These are phyloP conservation scores for Falco novaeseelandiae DNA, from an alignment of 2,797 vertebrate species.

Conservation along the genomic window DNA sequence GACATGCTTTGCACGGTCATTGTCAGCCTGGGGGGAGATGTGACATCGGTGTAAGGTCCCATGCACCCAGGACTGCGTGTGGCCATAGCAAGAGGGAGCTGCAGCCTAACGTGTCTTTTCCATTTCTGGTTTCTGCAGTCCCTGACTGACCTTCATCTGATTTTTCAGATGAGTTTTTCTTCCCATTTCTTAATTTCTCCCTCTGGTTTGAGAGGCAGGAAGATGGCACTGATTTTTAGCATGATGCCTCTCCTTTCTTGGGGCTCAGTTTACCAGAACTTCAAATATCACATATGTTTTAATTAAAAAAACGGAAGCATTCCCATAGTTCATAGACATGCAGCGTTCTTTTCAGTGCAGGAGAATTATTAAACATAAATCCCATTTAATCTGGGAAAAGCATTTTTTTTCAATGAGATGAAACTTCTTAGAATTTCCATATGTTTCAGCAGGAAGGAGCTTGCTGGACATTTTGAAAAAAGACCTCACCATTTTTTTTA, in stretches of 20 bases:
- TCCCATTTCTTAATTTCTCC: neutral
- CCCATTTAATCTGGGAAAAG: neutral
- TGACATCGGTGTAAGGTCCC: neutral
- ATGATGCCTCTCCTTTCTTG: neutral
- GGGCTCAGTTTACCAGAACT: neutral
- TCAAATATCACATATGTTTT: neutral
- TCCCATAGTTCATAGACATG: neutral
- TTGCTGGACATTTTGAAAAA: neutral
- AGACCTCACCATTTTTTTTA: neutral
- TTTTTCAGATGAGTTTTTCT: neutral
- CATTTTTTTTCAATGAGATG: neutral
- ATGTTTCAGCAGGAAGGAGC: neutral
- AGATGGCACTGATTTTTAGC: neutral
- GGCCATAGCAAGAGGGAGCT: neutral
- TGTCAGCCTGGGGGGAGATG: neutral
- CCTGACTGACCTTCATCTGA: neutral
- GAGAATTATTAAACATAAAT: neutral
- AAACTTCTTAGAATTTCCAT: neutral
- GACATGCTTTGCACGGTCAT: fast-evolving
- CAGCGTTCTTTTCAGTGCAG: neutral
- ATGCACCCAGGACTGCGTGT: neutral
- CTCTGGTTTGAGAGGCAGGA: neutral
- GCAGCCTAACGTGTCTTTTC: neutral
- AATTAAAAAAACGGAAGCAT: neutral
- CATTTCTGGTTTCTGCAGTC: neutral